Base-by-base conservation (phyloP, 2,113 vertebrate species). In the Aix galericulata region DNA sequence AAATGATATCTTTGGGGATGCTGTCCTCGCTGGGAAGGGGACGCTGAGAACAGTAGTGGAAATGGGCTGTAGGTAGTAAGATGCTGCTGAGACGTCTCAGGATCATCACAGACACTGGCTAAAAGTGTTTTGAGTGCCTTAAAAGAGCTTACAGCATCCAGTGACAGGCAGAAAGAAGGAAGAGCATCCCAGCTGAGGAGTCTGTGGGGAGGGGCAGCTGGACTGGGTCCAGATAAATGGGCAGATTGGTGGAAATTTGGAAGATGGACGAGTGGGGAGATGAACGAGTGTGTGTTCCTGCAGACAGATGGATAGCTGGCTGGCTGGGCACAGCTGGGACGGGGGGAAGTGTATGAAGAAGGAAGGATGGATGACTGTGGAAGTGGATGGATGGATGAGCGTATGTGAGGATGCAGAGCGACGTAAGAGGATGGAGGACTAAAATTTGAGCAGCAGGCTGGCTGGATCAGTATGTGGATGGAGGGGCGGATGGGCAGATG, bases 191-290 rank as follows among this genome's bases (percentile, higher is more conserved):
- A 58, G 15, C n/a, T 42, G 15, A 91, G 53, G n/a, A 22, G 14
- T 22, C 55, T 56, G 5, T 55, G 36, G 82, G 59, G 36, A 94
- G 21, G 18, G 13, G 11, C n/a, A 83, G 62, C 36, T 95, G 72
- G 50, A 96, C 58, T 21, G 50, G 22, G 59, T 46, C 44, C 46
- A 96, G 82, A 91, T 50, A 69, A 67, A 72, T 25, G 63, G 31
- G 40, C 38, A 84, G 48, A 69, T 5, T 67, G 20, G 38, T 29
- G 79, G 34, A 94, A 80, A 21, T 15, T 2, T 64, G 67, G n/a
- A 90, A 81, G 31, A 76, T 31, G 9, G 77, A 78, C 68, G 42
- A 16, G 22, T 78, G 14, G 14, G 42, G 1, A 3, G 38, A 69
- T 18, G 16, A 60, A 78, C 34, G 42, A 59, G 73, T 20, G 29